Conservation (phyloP, 2,113 vertebrate species). For the Eretmochelys imbricata region DNA sequence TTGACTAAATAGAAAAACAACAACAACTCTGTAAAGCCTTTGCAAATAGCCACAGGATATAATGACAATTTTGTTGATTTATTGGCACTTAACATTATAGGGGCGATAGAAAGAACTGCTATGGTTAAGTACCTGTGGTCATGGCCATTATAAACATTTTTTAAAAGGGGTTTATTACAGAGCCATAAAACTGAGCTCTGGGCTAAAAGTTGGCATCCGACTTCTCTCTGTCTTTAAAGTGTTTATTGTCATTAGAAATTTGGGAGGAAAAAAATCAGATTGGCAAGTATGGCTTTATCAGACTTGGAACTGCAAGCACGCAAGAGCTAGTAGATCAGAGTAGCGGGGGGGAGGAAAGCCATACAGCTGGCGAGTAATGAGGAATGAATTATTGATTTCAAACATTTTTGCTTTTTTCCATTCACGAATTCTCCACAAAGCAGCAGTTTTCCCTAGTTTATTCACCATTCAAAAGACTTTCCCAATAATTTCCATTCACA, state of each 20-base stretch:
- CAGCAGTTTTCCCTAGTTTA: constrained; percentile 17
- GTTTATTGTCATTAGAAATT: constrained; percentile 59
- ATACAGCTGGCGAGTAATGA: not conserved
- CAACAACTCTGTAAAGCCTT: not conserved
- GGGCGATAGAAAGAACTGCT: constrained; percentile 44
- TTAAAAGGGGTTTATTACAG: constrained; percentile 55
- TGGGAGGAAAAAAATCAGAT: not conserved
- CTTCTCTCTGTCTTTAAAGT: constrained; percentile 48
- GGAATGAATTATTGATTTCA: not conserved
- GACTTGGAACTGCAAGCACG: not conserved
- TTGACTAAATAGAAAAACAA: not conserved
- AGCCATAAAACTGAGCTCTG: constrained; percentile 64
- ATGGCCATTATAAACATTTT: constrained; percentile 65
- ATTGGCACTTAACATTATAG: constrained; percentile 41
- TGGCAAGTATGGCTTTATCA: constrained; percentile 48
- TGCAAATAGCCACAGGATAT: constrained; percentile 41
- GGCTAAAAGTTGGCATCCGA: constrained; percentile 45
- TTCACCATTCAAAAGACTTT: constrained; percentile 53
- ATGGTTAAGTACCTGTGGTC: constrained; percentile 44
- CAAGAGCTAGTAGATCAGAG: constrained; percentile 46
- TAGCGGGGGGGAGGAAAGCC: rapidly evolving
- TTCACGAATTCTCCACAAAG: not conserved
- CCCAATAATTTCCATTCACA: constrained; percentile 59
- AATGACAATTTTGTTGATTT: constrained; percentile 54
- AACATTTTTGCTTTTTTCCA: not conserved